A percentile compares a stretch with the other conserved stretches of the same genome.
Evolutionary conservation across 2,888 invertebrate genomes (phyloP).

Genomic region (Caenorhabditis doughertyi): DNA sequence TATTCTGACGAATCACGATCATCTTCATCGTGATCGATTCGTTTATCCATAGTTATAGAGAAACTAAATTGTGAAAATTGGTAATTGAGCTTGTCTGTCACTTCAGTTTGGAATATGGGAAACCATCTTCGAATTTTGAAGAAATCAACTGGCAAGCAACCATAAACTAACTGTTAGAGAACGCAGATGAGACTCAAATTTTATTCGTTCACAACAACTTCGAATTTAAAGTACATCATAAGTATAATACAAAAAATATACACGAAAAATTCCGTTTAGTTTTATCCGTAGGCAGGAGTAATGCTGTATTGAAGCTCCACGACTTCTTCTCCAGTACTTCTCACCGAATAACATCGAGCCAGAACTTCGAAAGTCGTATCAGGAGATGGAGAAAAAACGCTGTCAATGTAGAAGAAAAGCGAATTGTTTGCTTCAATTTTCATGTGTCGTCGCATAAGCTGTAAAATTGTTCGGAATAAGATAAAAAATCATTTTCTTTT

Average conservation of each 20-base stretch:
- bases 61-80: no score
- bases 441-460: constrained; percentile 61
- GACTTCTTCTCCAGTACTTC: constrained; percentile 52
- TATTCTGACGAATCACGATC: constrained; percentile 61
- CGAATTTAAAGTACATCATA: no score
- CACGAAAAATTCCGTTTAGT: background rate
- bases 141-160: no score
- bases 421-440: constrained; percentile 46
- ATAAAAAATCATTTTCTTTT: background rate
- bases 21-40: constrained; percentile 62
- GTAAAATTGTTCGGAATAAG: constrained; percentile 5
- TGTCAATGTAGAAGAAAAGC: constrained; percentile 69
- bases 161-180: no score
- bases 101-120: no score
- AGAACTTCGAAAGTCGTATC: constrained; percentile 70
- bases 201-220: no score
- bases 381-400: constrained; percentile 72
- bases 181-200: no score
- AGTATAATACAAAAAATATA: constrained; percentile 1
- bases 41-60: no score
- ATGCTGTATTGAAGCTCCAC: constrained; percentile 72
- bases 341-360: constrained; percentile 15
- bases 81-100: no score
- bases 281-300: constrained; percentile 62
- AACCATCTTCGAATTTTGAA: no score